Evolutionary conservation across 2,113 vertebrate genomes (phyloP).

Genomic region (Gymnocephalus cernua): DNA sequence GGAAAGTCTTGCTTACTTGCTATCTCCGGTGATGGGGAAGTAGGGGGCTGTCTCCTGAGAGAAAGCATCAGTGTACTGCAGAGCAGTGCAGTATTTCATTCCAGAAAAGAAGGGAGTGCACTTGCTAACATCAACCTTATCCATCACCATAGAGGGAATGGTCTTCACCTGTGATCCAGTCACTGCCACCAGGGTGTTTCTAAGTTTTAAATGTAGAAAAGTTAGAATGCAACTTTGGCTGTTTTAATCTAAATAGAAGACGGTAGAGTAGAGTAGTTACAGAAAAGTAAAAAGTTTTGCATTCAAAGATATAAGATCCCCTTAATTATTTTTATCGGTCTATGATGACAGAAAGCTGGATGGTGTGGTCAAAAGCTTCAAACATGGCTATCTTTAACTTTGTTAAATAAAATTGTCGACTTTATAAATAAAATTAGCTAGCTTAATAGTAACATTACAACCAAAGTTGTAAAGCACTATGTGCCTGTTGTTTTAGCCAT

Average conservation of each 20-base stretch:
- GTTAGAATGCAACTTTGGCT: not conserved
- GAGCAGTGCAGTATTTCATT: slow-evolving; percentile 85
- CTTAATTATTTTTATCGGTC: not conserved
- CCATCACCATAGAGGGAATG: slow-evolving; percentile 81
- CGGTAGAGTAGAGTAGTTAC: too few species aligned
- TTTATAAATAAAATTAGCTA: not conserved
- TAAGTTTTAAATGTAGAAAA: slow-evolving; percentile 54
- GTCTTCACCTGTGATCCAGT: slow-evolving; percentile 83
- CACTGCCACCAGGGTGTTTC: slow-evolving; percentile 88
- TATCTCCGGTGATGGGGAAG: slow-evolving; percentile 90
- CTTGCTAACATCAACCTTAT: slow-evolving; percentile 72
- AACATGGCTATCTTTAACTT: not conserved
- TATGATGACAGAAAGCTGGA: not conserved
- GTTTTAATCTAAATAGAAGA: not conserved
- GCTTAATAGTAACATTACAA: not conserved
- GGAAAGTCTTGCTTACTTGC: slow-evolving; percentile 82
- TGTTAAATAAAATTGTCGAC: not conserved
- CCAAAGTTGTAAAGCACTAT: not conserved
- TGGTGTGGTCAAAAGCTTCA: not conserved
- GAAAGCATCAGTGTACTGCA: slow-evolving; percentile 85
- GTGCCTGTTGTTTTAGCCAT: not conserved
- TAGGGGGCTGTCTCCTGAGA: slow-evolving; percentile 84
- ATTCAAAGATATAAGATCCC: not conserved
- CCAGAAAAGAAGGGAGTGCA: slow-evolving; percentile 89
- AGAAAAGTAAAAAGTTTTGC: not conserved